These are phyloP conservation scores for Eupeodes luniger DNA, from an alignment of 2,888 invertebrate species.

Conservation along the genomic window DNA sequence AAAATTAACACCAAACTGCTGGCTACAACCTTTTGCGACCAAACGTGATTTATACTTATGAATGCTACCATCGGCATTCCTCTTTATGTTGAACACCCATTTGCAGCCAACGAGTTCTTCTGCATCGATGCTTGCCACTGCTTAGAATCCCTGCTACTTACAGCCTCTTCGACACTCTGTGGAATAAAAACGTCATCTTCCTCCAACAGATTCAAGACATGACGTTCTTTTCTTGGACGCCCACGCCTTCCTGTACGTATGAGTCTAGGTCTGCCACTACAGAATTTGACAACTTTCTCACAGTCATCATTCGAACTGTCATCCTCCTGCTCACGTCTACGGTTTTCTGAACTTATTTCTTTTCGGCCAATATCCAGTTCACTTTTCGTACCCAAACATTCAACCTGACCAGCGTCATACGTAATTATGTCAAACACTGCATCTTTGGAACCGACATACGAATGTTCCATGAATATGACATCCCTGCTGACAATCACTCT, in stretches of 20 bases:
- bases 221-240: slow-evolving; percentile 14
- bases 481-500: slow-evolving; percentile 45
- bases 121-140: slow-evolving; percentile 34
- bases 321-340: background rate
- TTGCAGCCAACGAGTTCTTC: background rate
- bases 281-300: background rate
- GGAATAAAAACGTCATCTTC: slow-evolving; percentile 30
- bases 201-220: background rate
- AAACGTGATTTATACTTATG: background rate
- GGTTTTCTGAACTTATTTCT: background rate
- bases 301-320: background rate
- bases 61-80: background rate
- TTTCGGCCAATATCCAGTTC: background rate
- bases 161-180: slow-evolving; percentile 3
- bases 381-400: background rate
- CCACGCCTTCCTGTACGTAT: slow-evolving; percentile 27
- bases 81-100: background rate
- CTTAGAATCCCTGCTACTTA: background rate
- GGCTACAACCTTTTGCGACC: no score
- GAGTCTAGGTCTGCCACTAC: slow-evolving; percentile 16
- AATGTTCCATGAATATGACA: slow-evolving; percentile 21
- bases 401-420: background rate
- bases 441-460: background rate
- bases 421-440: background rate
- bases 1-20: background rate